A percentile compares a stretch with the other conserved stretches of the same genome.
Evolutionary conservation across 2,888 invertebrate genomes (phyloP).

Genomic region (Suillia variegata): DNA sequence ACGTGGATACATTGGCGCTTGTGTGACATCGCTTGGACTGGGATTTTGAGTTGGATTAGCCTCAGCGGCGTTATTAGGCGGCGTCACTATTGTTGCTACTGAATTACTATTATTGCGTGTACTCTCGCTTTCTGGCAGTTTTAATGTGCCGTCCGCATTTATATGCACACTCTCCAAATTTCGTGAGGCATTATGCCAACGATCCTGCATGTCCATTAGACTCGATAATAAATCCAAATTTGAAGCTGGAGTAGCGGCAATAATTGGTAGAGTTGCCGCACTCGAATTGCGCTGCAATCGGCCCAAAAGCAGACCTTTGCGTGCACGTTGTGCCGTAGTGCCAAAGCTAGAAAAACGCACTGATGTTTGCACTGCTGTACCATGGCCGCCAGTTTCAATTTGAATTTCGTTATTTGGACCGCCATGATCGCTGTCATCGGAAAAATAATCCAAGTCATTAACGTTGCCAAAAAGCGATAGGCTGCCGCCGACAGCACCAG

Average conservation of each 20-base stretch:
- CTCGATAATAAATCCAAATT: conserved; percentile 74
- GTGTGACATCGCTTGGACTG: conserved; percentile 41
- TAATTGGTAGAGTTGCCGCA: background rate
- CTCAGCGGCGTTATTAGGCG: background rate
- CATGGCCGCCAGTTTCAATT: conserved; percentile 55
- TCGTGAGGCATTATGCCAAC: conserved; percentile 70
- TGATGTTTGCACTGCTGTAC: conserved; percentile 59
- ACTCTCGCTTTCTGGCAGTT: conserved; percentile 53
- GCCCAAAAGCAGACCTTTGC: conserved; percentile 48
- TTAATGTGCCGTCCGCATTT: conserved; percentile 66
- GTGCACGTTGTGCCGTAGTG: conserved; percentile 42
- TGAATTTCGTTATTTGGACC: conserved; percentile 52
- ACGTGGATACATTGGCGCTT: conserved; percentile 71
- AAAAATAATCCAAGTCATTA: conserved; percentile 74
- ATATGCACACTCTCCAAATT: conserved; percentile 64
- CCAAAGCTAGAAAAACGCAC: conserved; percentile 51
- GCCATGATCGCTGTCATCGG: conserved; percentile 63
- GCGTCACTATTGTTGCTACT: too few relatives aligned
- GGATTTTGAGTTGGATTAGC: background rate
- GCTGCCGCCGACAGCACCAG: conserved; percentile 51
- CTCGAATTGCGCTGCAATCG: conserved; percentile 28
- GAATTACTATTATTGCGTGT: background rate
- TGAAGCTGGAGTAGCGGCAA: conserved; percentile 56
- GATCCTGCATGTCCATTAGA: conserved; percentile 73
- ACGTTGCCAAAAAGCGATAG: conserved; percentile 71